Evolutionary conservation across 37 sponge, comb jelly and placozoan species (phyloP).

Genomic region (Haliclona indistincta): DNA sequence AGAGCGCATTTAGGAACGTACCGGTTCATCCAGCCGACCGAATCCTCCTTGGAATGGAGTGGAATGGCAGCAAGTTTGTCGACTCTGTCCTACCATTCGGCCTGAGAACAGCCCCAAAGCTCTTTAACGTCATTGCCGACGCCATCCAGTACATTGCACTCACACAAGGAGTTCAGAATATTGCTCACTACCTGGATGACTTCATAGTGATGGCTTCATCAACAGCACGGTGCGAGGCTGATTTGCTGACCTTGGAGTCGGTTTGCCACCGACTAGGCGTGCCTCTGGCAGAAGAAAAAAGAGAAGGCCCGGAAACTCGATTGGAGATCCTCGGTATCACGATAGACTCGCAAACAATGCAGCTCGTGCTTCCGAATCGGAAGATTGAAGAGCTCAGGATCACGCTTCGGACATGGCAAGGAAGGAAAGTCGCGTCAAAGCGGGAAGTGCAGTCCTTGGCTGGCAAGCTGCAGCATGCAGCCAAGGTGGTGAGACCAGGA

Average conservation of each 20-base stretch:
- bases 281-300: background rate
- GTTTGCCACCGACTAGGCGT: background rate
- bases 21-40: background rate
- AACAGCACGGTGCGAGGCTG: background rate
- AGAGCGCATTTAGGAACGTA: too few species aligned
- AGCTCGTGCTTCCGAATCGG: background rate
- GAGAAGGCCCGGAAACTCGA: background rate
- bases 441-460: background rate
- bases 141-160: background rate
- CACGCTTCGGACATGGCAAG: background rate
- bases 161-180: background rate
- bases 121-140: background rate
- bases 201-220: background rate
- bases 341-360: background rate
- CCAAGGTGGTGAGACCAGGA: too few species aligned
- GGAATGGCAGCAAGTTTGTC: background rate
- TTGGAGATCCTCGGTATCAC: background rate
- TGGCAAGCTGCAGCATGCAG: too few species aligned
- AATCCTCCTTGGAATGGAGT: background rate
- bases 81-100: background rate
- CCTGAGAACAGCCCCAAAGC: background rate
- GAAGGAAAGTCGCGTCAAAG: background rate
- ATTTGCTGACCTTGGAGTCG: background rate
- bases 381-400: background rate
- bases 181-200: background rate